phyloP scores from a whole-genome alignment of 2,888 invertebrate species.

The Cacoxenus indagator region DNA sequence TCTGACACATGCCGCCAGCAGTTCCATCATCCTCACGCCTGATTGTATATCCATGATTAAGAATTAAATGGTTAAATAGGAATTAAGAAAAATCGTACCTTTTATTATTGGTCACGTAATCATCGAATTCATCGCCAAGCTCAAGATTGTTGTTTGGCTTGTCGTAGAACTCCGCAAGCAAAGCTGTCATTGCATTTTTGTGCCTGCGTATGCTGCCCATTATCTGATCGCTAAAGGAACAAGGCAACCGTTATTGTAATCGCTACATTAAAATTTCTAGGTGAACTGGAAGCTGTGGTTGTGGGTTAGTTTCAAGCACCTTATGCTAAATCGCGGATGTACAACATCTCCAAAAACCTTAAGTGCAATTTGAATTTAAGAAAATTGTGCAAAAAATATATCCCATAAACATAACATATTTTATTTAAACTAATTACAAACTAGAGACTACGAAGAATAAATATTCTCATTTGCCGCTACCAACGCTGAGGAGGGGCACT shows the following conservation, averaged over 20 bases:
- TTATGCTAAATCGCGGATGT: neutral
- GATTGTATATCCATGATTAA: slow-evolving; percentile 27
- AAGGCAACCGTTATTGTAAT: neutral
- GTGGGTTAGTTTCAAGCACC: neutral
- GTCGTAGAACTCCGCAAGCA: slow-evolving; percentile 80
- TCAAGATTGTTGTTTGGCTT: slow-evolving; percentile 67
- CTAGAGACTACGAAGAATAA: slow-evolving; percentile 14
- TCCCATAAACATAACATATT: neutral
- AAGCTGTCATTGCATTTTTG: slow-evolving; percentile 78
- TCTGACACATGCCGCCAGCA: slow-evolving; percentile 82
- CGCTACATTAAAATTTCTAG: neutral
- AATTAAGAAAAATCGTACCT: slow-evolving; percentile 47
- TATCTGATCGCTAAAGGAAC: slow-evolving; percentile 75
- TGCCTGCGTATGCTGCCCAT: slow-evolving; percentile 77
- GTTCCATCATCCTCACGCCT: slow-evolving; percentile 77
- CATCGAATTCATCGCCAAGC: slow-evolving; percentile 66
- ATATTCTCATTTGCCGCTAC: slow-evolving; percentile 2
- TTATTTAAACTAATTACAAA: slow-evolving; percentile 17
- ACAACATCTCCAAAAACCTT: neutral
- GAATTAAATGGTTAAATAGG: neutral
- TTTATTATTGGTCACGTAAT: slow-evolving; percentile 59
- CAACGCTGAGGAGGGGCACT: neutral
- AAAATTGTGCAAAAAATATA: slow-evolving; percentile 7
- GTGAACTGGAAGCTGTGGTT: neutral
- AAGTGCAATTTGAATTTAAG: neutral